Evolutionary conservation across 2,888 invertebrate species (phyloP).

Genomic region (Amphimallon solstitiale): DNA sequence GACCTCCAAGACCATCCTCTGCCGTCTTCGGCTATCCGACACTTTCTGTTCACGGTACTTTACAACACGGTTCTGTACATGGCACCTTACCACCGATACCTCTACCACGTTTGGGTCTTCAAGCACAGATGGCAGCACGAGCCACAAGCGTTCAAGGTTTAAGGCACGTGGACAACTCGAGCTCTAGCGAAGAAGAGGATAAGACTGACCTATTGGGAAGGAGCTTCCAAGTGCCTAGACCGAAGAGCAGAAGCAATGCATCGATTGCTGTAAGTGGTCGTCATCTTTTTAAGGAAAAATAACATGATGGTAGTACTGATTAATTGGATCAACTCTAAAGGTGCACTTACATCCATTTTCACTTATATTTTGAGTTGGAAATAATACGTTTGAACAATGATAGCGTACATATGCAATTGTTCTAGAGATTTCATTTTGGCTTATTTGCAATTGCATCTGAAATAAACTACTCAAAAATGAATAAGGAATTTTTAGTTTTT

Average conservation of each 20-base stretch:
- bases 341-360: too few relatives aligned
- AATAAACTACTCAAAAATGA: too few relatives aligned
- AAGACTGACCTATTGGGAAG: slow-evolving; percentile 79
- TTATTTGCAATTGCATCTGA: too few relatives aligned
- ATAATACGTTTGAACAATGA: too few relatives aligned
- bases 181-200: slow-evolving; percentile 75
- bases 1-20: slow-evolving; percentile 81
- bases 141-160: slow-evolving; percentile 60
- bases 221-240: slow-evolving; percentile 81
- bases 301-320: too few relatives aligned
- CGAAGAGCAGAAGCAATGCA: slow-evolving; percentile 79
- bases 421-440: too few relatives aligned
- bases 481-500: too few relatives aligned
- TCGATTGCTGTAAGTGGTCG: slow-evolving; percentile 69
- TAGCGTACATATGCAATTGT: too few relatives aligned
- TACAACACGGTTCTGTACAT: slow-evolving; percentile 62
- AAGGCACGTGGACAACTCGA: slow-evolving; percentile 66
- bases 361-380: too few relatives aligned
- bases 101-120: slow-evolving; percentile 71
- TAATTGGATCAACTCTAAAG: too few relatives aligned
- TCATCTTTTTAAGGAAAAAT: not conserved
- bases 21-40: slow-evolving; percentile 85
- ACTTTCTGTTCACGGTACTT: slow-evolving; percentile 65
- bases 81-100: slow-evolving; percentile 77
- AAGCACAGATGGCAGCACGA: slow-evolving; percentile 56